phyloP scores from a whole-genome alignment of 2,797 vertebrate species.

The Apodemus agrarius region DNA sequence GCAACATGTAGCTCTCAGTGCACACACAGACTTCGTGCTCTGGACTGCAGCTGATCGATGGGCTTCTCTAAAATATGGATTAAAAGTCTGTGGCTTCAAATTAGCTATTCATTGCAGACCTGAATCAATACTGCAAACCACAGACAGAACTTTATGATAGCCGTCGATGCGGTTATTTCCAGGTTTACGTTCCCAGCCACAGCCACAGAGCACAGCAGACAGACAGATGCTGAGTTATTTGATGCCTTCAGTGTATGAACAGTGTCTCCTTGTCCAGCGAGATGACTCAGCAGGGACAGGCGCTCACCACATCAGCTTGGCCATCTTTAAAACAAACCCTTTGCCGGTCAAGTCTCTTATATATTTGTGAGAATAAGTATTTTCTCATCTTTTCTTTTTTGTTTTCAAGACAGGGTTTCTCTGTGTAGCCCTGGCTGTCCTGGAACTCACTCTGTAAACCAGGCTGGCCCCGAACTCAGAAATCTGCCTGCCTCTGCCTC shows the following conservation, averaged over 20 bases:
- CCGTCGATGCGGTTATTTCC: background rate
- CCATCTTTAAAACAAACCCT: slow-evolving; percentile 27
- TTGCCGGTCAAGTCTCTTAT: background rate
- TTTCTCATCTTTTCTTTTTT: background rate
- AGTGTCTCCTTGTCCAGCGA: background rate
- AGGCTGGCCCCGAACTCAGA: too few relatives aligned
- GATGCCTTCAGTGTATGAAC: background rate
- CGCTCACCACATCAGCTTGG: background rate
- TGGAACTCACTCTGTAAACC: too few relatives aligned
- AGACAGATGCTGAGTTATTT: background rate
- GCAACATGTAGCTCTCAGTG: slow-evolving; percentile 3
- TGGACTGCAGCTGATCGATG: background rate
- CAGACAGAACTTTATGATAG: background rate
- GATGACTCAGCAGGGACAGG: background rate
- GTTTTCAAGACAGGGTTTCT: too few relatives aligned
- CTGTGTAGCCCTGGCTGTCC: too few relatives aligned
- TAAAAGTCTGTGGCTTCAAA: slow-evolving; percentile 29
- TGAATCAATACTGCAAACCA: background rate
- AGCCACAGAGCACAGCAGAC: background rate
- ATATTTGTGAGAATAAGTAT: slow-evolving; percentile 1
- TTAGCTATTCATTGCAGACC: slow-evolving; percentile 2
- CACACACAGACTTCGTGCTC: background rate
- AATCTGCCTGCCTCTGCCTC: too few relatives aligned
- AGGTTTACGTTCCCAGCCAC: background rate
- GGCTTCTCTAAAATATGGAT: slow-evolving; percentile 4